These are phyloP conservation scores for Himalopsyche phryganea DNA, from an alignment of 1,140 invertebrate species.

Conservation along the genomic window DNA sequence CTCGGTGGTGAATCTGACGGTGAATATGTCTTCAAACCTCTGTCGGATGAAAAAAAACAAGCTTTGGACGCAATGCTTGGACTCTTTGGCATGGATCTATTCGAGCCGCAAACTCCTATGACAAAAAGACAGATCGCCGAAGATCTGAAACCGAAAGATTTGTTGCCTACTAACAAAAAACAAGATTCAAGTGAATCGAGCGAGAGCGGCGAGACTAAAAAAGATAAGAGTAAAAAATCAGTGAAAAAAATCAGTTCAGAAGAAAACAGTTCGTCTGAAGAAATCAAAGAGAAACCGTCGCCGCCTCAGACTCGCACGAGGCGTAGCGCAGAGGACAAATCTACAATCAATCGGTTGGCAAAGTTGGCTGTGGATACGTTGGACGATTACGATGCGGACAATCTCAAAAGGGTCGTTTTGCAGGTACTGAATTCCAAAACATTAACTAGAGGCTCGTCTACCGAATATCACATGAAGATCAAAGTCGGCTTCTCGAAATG, in stretches of 20 bases:
- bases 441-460: conserved; percentile 34
- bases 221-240: neutral
- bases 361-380: conserved; percentile 39
- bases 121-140: neutral
- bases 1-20: no score
- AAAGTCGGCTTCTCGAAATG: conserved; percentile 39
- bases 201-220: neutral
- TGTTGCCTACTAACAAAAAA: no score
- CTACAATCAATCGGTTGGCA: conserved; percentile 38
- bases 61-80: conserved; percentile 25
- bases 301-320: neutral
- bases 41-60: conserved; percentile 27
- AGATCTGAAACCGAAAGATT: neutral
- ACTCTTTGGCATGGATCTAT: conserved; percentile 21
- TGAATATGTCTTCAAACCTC: neutral
- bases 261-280: neutral
- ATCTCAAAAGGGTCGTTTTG: conserved; percentile 38
- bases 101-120: no score
- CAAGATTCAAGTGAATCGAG: no score
- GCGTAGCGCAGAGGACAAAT: neutral
- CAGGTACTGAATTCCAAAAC: conserved; percentile 40
- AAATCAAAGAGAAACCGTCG: neutral
- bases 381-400: conserved; percentile 41
- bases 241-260: conserved; percentile 8
- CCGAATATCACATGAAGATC: conserved; percentile 39